phyloP scores from a whole-genome alignment of 2,888 invertebrate genomes.

The Spilosoma lubricipeda region DNA sequence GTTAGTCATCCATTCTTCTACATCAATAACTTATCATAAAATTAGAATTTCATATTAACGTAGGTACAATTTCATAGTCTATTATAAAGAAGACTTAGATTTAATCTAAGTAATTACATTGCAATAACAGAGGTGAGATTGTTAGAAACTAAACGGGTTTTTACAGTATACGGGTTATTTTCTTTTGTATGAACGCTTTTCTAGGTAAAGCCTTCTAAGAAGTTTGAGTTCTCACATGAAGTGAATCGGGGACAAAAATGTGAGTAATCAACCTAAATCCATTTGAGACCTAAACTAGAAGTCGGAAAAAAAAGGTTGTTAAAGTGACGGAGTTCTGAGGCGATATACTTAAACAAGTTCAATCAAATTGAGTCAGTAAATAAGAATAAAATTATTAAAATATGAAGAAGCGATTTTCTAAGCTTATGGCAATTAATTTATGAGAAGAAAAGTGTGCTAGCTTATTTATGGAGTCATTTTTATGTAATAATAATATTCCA shows the following conservation, averaged over 20 bases:
- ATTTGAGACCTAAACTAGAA: too few relatives aligned
- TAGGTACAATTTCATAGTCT: slow-evolving; percentile 5
- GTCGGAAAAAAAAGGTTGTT: too few relatives aligned
- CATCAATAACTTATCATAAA: slow-evolving; percentile 18
- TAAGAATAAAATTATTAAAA: not conserved
- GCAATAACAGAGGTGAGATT: slow-evolving; percentile 15
- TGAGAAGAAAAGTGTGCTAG: not conserved
- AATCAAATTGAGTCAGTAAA: not conserved
- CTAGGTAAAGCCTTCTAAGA: not conserved
- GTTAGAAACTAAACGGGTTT: slow-evolving; percentile 22
- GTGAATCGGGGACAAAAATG: not conserved
- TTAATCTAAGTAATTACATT: slow-evolving; percentile 24
- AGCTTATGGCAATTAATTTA: not conserved
- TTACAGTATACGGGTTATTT: slow-evolving; percentile 5
- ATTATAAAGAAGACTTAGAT: slow-evolving; percentile 23
- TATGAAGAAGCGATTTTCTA: not conserved
- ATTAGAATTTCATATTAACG: slow-evolving; percentile 27
- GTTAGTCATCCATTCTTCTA: slow-evolving; percentile 1
- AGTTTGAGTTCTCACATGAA: not conserved
- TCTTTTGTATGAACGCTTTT: not conserved
- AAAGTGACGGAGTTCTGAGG: too few relatives aligned
- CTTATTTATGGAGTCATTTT: too few relatives aligned
- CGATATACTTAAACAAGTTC: too few relatives aligned
- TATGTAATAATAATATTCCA: too few relatives aligned
- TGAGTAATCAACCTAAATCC: too few relatives aligned